Base-by-base conservation (phyloP, 2,888 invertebrate species). In the Synergus itoensis region DNA sequence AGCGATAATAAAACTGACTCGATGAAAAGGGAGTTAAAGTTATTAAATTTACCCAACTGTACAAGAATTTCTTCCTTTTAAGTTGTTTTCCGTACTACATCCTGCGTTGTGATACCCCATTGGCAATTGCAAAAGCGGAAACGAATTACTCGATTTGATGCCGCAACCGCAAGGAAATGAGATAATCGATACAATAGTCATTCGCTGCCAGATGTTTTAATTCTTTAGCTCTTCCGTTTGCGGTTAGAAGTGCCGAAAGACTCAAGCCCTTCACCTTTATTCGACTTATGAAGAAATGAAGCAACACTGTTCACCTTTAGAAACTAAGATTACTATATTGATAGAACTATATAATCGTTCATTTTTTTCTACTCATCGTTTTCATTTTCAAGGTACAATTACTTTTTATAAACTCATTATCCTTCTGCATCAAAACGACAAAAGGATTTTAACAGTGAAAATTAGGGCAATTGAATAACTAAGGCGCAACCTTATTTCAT, bases 141-240 rank as follows among this genome's bases (percentile, higher is more conserved):
- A 67, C 45, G 41, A 21, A 14, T 62, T 62, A 28, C 62, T 62
- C 67, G 67, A 67, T 21, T 45, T 21, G 45, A 21, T 18, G 14
- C 43, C 21, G 16, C 43, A 67, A 67, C 67, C 67, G 21, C 67
- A 67, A 67, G 67, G 28, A 67, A 67, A 67, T 67, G 45, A 41
- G 21, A 67, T 67, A 67, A 67, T 67, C 67, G 67, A 67, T 67
- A 67, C 67, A 67, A 67, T 67, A 67, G 67, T 67, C 45, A 67
- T 67, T 67, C 67, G 14, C 11, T 21, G 21, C 45, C 67, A 67
- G 45, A 67, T 67, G 67, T 45, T 67, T 67, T 18, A 65, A 65
- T 67, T 67, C 43, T 45, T 45, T 14, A 45, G 21, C 12, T 45
- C 45, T 18, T 28, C 43, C 21, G 21, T 45, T 67, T 43, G 62